Conservation (phyloP, 2,113 vertebrate species). For the Larimichthys polyactis region DNA sequence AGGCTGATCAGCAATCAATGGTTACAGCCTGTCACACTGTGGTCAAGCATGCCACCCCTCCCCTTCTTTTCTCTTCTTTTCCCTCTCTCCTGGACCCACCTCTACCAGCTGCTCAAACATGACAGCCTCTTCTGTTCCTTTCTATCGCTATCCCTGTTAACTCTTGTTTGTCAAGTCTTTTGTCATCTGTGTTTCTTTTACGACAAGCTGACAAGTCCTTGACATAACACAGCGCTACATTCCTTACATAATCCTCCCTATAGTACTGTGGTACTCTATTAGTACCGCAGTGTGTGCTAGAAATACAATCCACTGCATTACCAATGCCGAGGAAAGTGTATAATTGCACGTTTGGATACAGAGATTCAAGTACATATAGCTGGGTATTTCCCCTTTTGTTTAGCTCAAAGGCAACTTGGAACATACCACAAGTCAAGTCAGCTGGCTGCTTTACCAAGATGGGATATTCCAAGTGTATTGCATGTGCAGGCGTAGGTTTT, state of each 20-base stretch:
- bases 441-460: constrained; percentile 18
- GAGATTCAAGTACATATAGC: constrained; percentile 33
- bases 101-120: constrained; percentile 76
- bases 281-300: constrained; percentile 16
- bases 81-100: constrained; percentile 25
- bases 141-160: constrained; percentile 22
- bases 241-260: constrained; percentile 35
- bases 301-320: constrained; percentile 42
- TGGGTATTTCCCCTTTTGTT: constrained; percentile 53
- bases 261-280: constrained; percentile 27
- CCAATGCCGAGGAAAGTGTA: constrained; percentile 47
- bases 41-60: constrained; percentile 40
- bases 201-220: constrained; percentile 15
- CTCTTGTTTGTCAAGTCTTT: constrained; percentile 56
- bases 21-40: constrained; percentile 41
- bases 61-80: constrained; percentile 20
- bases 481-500: constrained; percentile 19
- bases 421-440: constrained; percentile 55
- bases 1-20: constrained; percentile 63
- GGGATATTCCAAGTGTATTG: constrained; percentile 37
- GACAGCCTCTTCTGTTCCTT: constrained; percentile 14
- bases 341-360: constrained; percentile 58
- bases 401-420: constrained; percentile 45
- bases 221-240: constrained; percentile 55
- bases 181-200: constrained; percentile 49